Conservation (phyloP, 2,113 vertebrate genomes). For the Ailuropoda melanoleuca region DNA sequence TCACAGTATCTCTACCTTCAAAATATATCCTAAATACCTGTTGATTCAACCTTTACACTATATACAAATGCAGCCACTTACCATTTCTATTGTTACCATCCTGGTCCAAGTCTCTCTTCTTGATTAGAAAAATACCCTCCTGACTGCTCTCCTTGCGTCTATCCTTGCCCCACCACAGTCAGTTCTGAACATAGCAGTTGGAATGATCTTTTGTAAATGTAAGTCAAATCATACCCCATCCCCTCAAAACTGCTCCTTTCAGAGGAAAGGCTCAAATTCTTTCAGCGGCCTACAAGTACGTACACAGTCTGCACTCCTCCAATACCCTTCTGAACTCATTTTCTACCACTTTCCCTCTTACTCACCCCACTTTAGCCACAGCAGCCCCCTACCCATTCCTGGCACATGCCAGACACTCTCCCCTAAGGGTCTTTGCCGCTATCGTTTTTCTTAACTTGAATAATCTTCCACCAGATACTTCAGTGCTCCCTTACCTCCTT, state of each 20-base stretch:
- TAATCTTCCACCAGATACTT: neutral
- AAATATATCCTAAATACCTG: neutral
- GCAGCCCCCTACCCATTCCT: neutral
- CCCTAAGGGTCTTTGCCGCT: too few relatives aligned
- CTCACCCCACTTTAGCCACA: too few relatives aligned
- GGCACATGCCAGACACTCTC: neutral
- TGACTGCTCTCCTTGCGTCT: neutral
- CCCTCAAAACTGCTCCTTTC: neutral
- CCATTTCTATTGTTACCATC: neutral
- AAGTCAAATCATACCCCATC: neutral
- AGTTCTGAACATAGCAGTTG: neutral
- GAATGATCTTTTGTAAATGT: neutral
- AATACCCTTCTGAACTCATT: neutral
- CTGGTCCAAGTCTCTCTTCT: neutral
- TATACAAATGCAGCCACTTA: neutral
- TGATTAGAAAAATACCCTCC: neutral
- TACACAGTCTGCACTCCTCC: neutral
- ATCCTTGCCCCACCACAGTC: too few relatives aligned
- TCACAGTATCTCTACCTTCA: neutral
- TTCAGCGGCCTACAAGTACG: neutral
- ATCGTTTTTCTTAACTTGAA: neutral
- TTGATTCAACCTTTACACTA: neutral
- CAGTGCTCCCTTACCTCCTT: neutral
- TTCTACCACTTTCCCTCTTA: neutral
- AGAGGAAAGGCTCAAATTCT: neutral